Percentiles rank a stretch among this genome's conserved stretches.
phyloP scores from a whole-genome alignment of 2,797 vertebrate species.

The Paramormyrops hopkinsi region DNA sequence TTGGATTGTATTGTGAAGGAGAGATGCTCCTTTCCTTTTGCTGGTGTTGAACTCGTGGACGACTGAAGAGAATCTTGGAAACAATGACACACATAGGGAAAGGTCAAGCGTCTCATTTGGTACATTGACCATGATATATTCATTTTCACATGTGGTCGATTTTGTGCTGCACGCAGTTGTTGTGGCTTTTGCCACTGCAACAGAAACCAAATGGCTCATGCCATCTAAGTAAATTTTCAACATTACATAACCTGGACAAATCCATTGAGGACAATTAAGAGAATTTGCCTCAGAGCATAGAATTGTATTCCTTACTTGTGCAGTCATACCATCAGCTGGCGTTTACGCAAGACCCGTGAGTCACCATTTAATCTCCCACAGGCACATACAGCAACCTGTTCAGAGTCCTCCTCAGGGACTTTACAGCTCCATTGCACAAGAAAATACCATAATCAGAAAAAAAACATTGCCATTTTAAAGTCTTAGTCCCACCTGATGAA shows the following conservation, averaged over 20 bases:
- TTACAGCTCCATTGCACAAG: conserved; percentile 39
- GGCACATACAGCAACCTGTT: conserved; percentile 44
- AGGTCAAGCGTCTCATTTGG: neutral
- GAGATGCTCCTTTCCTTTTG: conserved; percentile 43
- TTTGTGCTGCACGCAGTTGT: neutral
- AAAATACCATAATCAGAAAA: conserved; percentile 28
- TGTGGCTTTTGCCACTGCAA: neutral
- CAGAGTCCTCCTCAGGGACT: conserved; percentile 37
- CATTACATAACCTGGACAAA: conserved; percentile 38
- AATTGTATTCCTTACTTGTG: conserved; percentile 42
- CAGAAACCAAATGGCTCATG: neutral
- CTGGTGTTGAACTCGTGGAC: conserved; percentile 41
- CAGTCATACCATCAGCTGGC: conserved; percentile 34
- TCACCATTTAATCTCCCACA: conserved; percentile 67
- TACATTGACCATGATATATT: neutral
- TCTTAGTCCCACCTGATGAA: neutral
- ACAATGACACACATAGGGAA: conserved; percentile 28
- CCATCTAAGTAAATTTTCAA: neutral
- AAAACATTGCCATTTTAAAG: neutral
- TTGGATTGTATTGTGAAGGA: conserved; percentile 19
- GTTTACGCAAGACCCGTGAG: conserved; percentile 60
- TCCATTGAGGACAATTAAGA: conserved; percentile 36
- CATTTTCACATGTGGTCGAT: neutral
- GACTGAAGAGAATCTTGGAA: conserved; percentile 44
- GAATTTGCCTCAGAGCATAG: conserved; percentile 37